Percentiles rank a stretch among this genome's conserved stretches.
Evolutionary conservation across 1,140 invertebrate species (phyloP).

Genomic region (Plectus sambesii): DNA sequence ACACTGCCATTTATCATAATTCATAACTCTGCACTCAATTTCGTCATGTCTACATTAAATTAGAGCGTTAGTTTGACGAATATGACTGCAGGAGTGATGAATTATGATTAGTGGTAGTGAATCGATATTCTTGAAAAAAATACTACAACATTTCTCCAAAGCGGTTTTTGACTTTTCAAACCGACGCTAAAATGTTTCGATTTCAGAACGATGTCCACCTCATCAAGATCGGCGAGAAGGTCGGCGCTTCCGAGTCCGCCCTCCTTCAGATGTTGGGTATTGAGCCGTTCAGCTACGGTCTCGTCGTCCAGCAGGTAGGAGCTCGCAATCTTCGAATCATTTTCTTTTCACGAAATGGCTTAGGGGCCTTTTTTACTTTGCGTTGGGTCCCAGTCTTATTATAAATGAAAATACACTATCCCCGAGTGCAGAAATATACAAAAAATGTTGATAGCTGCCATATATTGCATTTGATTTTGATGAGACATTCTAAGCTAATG

Average conservation of each 20-base stretch:
- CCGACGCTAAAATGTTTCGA: slow-evolving; percentile 5
- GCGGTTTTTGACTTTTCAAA: slow-evolving; percentile 31
- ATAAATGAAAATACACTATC: background rate
- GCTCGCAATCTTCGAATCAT: slow-evolving; percentile 8
- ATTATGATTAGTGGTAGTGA: too few relatives aligned
- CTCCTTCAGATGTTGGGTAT: slow-evolving; percentile 99
- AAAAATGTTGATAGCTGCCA: too few relatives aligned
- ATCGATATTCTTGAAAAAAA: slow-evolving; percentile 11
- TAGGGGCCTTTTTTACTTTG: slow-evolving; percentile 43
- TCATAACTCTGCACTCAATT: too few relatives aligned
- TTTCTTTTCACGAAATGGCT: too few relatives aligned
- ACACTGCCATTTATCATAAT: too few relatives aligned
- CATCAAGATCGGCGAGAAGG: slow-evolving; percentile 88
- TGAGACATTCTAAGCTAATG: too few relatives aligned
- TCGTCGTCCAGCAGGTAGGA: slow-evolving; percentile 60
- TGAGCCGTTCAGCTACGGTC: slow-evolving; percentile 96
- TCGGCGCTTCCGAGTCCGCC: slow-evolving; percentile 93
- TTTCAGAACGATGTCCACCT: slow-evolving; percentile 76
- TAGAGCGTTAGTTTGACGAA: too few relatives aligned
- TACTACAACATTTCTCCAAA: background rate
- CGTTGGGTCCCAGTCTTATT: background rate
- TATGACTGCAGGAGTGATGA: too few relatives aligned
- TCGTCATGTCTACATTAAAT: too few relatives aligned
- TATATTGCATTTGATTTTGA: too few relatives aligned
- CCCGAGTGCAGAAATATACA: too few relatives aligned